These are phyloP conservation scores for Tragulus kanchil DNA, from an alignment of 2,113 vertebrate genomes.

Conservation along the genomic window DNA sequence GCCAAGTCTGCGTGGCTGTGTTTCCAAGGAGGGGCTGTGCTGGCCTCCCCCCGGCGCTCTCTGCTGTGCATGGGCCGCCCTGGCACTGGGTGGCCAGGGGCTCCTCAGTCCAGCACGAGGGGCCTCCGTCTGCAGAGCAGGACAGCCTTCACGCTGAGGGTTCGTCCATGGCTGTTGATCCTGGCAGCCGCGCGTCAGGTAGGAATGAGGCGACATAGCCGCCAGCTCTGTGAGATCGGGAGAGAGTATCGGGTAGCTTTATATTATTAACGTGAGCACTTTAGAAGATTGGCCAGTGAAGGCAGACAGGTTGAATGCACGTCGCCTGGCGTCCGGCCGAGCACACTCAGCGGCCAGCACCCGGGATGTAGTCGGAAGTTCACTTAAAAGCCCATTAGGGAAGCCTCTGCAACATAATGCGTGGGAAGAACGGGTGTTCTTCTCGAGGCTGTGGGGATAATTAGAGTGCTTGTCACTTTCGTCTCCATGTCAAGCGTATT, in stretches of 20 bases:
- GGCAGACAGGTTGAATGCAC: background rate
- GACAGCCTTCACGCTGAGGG: background rate
- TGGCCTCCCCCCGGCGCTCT: background rate
- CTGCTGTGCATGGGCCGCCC: too few species aligned
- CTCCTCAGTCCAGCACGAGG: background rate
- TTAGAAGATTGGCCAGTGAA: background rate
- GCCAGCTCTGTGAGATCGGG: background rate
- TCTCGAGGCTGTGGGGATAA: background rate
- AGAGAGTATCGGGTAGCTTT: background rate
- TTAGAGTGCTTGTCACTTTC: constrained; percentile 57
- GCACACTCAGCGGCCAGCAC: accelerated
- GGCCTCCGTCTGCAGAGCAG: background rate
- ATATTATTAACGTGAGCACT: background rate
- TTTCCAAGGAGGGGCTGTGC: background rate
- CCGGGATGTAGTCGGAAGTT: background rate
- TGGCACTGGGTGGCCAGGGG: background rate
- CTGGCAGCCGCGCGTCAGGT: background rate
- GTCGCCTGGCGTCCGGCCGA: background rate
- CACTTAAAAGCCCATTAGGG: background rate
- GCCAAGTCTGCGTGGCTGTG: background rate
- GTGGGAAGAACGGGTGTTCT: background rate
- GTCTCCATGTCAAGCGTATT: constrained; percentile 37
- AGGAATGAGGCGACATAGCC: background rate
- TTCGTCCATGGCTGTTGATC: background rate
- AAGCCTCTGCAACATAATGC: too few species aligned